These are phyloP conservation scores for Leptobrachium leishanense DNA, from an alignment of 2,113 vertebrate genomes.

Conservation along the genomic window DNA sequence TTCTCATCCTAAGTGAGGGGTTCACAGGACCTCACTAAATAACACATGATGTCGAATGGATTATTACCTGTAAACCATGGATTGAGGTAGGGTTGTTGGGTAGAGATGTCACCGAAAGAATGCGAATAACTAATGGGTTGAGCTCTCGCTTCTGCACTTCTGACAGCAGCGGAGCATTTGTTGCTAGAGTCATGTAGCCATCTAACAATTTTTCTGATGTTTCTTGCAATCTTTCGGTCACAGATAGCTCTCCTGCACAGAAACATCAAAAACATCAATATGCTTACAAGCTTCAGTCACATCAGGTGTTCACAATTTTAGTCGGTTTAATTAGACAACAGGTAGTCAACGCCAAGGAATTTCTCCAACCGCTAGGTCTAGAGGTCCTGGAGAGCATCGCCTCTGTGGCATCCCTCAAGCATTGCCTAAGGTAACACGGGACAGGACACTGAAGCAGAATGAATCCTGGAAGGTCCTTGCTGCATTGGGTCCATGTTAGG, in stretches of 20 bases:
- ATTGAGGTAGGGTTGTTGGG: conserved; percentile 68
- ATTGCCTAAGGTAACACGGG: too few relatives aligned
- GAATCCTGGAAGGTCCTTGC: too few relatives aligned
- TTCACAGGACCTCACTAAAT: too few relatives aligned
- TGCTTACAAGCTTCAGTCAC: background rate
- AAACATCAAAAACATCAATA: too few relatives aligned
- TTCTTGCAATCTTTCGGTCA: conserved; percentile 58
- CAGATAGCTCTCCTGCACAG: conserved; percentile 57
- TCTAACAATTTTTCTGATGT: conserved; percentile 60
- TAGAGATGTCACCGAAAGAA: conserved; percentile 69
- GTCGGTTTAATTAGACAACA: background rate
- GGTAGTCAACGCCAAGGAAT: background rate
- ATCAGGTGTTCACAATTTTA: background rate
- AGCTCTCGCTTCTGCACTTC: conserved; percentile 74
- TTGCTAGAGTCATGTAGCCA: conserved; percentile 66
- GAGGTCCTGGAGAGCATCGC: too few relatives aligned
- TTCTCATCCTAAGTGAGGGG: too few relatives aligned
- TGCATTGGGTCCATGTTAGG: too few relatives aligned
- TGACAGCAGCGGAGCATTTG: conserved; percentile 71
- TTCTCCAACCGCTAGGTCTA: too few relatives aligned
- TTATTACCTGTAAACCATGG: conserved; percentile 68
- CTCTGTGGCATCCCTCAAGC: too few relatives aligned
- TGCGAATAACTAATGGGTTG: conserved; percentile 78
- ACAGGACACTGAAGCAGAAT: too few relatives aligned
- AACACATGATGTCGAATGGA: too few relatives aligned